phyloP scores from a whole-genome alignment of 2,797 vertebrate species.

The Micromesistius poutassou region DNA sequence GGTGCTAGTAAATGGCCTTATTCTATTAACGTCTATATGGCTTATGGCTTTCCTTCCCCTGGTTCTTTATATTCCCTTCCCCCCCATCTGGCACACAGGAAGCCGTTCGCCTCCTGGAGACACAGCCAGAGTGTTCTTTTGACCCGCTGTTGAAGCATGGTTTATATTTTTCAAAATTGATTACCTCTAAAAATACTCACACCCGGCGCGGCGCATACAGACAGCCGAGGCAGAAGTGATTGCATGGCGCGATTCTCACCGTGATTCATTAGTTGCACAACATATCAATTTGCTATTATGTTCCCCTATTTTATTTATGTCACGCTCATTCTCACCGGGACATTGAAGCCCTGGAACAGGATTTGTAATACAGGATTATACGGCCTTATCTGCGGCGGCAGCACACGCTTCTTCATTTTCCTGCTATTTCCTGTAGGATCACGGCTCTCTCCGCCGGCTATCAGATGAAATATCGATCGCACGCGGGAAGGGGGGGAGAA shows the following conservation, averaged over 20 bases:
- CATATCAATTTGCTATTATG: not conserved
- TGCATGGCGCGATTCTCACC: not conserved
- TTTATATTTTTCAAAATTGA: not conserved
- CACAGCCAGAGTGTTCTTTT: not conserved
- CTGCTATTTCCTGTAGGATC: constrained; percentile 24
- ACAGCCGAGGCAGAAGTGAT: not conserved
- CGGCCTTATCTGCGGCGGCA: constrained; percentile 24
- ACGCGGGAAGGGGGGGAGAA: constrained; percentile 21
- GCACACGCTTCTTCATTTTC: not conserved
- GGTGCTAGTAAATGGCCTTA: not conserved
- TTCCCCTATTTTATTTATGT: not conserved
- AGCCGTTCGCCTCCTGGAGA: not conserved
- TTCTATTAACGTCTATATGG: not conserved
- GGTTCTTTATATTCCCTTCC: not conserved
- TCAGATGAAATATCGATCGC: constrained; percentile 44
- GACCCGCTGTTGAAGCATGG: not conserved
- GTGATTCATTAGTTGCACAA: not conserved
- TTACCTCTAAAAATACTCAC: not conserved
- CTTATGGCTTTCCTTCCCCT: not conserved
- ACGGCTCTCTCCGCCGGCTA: constrained; percentile 17
- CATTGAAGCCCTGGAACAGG: constrained; percentile 19
- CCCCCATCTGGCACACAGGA: not conserved
- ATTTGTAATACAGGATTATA: constrained; percentile 18
- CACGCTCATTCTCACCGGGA: constrained; percentile 27
- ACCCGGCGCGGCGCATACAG: not conserved